Conservation (phyloP, 2,113 vertebrate species). For the Myxocyprinus asiaticus region DNA sequence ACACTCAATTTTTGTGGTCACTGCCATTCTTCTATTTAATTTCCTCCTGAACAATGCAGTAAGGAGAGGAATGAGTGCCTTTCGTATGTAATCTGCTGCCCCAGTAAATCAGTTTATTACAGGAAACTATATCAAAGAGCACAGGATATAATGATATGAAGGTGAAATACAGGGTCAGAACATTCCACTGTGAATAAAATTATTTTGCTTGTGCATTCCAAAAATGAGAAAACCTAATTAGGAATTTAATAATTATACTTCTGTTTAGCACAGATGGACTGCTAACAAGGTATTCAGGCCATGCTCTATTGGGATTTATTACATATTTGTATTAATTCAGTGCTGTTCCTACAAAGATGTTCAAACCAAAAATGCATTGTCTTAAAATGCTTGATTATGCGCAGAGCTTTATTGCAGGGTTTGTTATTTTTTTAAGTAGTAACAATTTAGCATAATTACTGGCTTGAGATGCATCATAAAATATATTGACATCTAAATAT, state of each 20-base stretch:
- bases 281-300: slow-evolving; percentile 16
- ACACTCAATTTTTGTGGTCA: slow-evolving; percentile 32
- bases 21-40: slow-evolving; percentile 32
- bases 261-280: slow-evolving; percentile 6
- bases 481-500: too few relatives aligned
- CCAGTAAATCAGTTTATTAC: slow-evolving; percentile 22
- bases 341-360: too few relatives aligned
- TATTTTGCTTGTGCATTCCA: neutral
- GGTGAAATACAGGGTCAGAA: neutral
- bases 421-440: too few relatives aligned
- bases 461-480: too few relatives aligned
- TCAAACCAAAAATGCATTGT: neutral
- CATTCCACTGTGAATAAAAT: slow-evolving; percentile 4
- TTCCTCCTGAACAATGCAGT: slow-evolving; percentile 29
- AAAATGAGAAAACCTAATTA: neutral
- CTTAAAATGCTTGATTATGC: too few relatives aligned
- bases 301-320: slow-evolving; percentile 11
- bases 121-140: slow-evolving; percentile 24
- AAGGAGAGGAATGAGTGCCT: neutral
- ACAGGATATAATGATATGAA: slow-evolving; percentile 7
- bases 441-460: too few relatives aligned
- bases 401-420: too few relatives aligned
- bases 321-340: too few relatives aligned
- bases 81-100: slow-evolving; percentile 18
- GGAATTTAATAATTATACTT: neutral